These are phyloP conservation scores for Cremastinae sp. DNA, from an alignment of 2,888 invertebrate species.

Conservation along the genomic window DNA sequence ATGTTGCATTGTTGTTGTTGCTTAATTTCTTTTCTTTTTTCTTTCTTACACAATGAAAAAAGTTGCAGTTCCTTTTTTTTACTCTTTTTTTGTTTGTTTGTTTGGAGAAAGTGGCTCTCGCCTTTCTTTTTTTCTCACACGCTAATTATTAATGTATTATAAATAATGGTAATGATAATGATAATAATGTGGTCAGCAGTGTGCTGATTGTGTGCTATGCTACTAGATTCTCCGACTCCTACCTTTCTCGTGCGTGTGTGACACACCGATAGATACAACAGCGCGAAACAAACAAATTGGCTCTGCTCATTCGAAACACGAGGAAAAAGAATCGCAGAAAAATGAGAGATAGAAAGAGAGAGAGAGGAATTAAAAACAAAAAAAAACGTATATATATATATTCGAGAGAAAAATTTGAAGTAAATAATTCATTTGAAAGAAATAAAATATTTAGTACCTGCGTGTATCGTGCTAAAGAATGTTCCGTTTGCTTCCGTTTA, in stretches of 20 bases:
- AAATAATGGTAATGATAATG: slow-evolving; percentile 1
- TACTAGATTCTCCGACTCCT: slow-evolving; percentile 67
- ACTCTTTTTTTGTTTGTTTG: neutral
- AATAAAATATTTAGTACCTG: too few species aligned
- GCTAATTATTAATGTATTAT: slow-evolving; percentile 18
- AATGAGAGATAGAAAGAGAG: slow-evolving; percentile 3
- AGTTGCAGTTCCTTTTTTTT: slow-evolving; percentile 14
- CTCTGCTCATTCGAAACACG: slow-evolving; percentile 47
- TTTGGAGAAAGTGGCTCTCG: slow-evolving; percentile 22
- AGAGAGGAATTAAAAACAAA: neutral
- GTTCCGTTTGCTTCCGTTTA: slow-evolving; percentile 67
- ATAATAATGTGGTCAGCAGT: slow-evolving; percentile 58
- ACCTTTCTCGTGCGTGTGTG: slow-evolving; percentile 74
- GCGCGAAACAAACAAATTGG: slow-evolving; percentile 63
- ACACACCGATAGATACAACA: slow-evolving; percentile 67
- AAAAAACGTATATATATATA: slow-evolving; percentile 4
- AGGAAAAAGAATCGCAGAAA: slow-evolving; percentile 19
- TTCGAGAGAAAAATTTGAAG: slow-evolving; percentile 8
- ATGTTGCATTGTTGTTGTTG: neutral
- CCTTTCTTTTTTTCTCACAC: slow-evolving; percentile 29
- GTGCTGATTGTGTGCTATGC: slow-evolving; percentile 66
- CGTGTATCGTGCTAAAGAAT: slow-evolving; percentile 59
- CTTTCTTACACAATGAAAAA: slow-evolving; percentile 7
- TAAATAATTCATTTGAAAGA: slow-evolving; percentile 52
- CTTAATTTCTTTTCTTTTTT: slow-evolving; percentile 8